These are phyloP conservation scores for Drosophila ambigua DNA, from an alignment of 1,140 invertebrate species.

Conservation along the genomic window DNA sequence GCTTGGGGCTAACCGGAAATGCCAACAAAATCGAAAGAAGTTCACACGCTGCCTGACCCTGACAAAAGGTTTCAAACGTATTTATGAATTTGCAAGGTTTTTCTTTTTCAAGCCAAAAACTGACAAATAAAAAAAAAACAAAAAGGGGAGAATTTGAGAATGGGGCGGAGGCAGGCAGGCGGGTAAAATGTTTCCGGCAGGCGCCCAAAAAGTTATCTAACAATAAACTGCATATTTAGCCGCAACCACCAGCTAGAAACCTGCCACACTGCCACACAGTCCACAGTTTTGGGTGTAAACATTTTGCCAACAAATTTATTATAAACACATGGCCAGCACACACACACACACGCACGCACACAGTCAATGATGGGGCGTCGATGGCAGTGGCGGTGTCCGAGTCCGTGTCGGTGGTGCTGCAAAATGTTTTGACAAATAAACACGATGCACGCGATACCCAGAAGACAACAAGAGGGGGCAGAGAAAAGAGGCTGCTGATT, in stretches of 20 bases:
- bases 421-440: conserved; percentile 80
- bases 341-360: conserved; percentile 13
- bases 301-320: conserved; percentile 71
- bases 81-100: conserved; percentile 21
- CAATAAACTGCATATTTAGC: conserved; percentile 69
- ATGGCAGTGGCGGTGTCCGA: not conserved
- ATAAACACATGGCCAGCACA: conserved; percentile 67
- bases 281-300: conserved; percentile 55
- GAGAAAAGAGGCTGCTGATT: conserved; percentile 5
- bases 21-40: conserved; percentile 21
- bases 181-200: conserved; percentile 34
- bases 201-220: conserved; percentile 65
- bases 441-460: conserved; percentile 70
- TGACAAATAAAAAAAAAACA: conserved; percentile 2
- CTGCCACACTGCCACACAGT: conserved; percentile 13
- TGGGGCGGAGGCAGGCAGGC: no score
- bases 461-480: no score
- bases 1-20: conserved; percentile 24
- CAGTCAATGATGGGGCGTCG: conserved; percentile 29
- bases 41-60: conserved; percentile 64
- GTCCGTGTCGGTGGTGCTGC: conserved; percentile 33
- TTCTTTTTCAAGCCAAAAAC: conserved; percentile 3
- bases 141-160: conserved; percentile 3
- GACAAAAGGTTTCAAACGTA: conserved; percentile 46
- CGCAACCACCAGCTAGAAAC: conserved; percentile 39